Base-by-base conservation (phyloP, 2,797 vertebrate species). In the Melopsittacus undulatus region DNA sequence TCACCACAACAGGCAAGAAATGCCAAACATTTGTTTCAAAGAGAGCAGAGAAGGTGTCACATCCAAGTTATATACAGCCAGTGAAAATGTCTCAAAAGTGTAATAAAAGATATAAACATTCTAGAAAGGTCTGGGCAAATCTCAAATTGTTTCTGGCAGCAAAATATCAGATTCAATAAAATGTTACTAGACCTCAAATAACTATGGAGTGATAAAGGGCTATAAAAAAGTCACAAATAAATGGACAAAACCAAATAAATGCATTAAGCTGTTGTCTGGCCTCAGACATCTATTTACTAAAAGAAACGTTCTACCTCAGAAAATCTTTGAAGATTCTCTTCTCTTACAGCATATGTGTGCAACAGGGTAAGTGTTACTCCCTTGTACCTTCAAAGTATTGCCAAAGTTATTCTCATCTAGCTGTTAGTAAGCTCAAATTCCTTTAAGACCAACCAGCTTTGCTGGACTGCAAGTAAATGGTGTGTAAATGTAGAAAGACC, bases 11-110 rank as follows among this genome's bases (percentile, higher is more conserved):
- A 54, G 17, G 15, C 29, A 87, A 70, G 34, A 80, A 92, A 51
- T 4, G 15, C 7, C 43, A 72, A 54, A 27, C 8, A 15, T 10
- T 36, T 43, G 9, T 83, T 67, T 79, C 59, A 40, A 36, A 79
- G 29, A 52, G 1, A 75, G 27, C 34, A 83, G 23, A 88, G 30
- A 36, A 79, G 29, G 30, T 0, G 0, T 49, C 26, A 42, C 0
- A 0, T 6, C 6, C 18, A 77, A 93, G 54, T 64, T 43, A 63
- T 10, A 78, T 1, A 3, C 14, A 67, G 46, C 3, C 61, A 85
- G 13, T 12, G 32, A 67, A 79, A 79, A 52, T 42, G 54, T n/a
- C 43, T 85, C 43, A n/a, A 7, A 77, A 81, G 36, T 11, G 13
- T 29, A 91, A 68, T 49, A 80, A 75, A 82, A 48, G 3, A 2